Base-by-base conservation (phyloP, 2,888 invertebrate species). In the Habroteleia sp. region DNA sequence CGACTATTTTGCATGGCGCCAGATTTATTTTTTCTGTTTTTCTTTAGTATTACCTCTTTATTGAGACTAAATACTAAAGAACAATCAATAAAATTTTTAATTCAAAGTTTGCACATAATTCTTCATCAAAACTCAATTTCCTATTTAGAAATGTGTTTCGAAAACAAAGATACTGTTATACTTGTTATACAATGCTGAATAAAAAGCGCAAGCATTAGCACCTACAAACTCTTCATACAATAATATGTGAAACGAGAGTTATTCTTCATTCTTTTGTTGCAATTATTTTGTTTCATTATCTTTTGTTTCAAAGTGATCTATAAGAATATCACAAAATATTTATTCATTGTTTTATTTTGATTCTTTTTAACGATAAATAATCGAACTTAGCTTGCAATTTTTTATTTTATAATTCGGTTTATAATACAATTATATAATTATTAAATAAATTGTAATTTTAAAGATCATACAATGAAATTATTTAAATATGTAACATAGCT, bases 41-140 rank as follows among this genome's bases (percentile, higher is more conserved):
- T 25, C 8, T 48, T 62, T 16, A 50, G 20, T 7, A 16, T 13
- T 23, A 37, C n/a, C 10, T 39, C 48, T 62, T 48, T 25, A 58
- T 33, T 20, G n/a, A n/a, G 25, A 29, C 35, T 68, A 58, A 41
- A 16, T 50, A 17, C 8, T 8, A 25, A 29, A 10, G 13, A 58
- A 50, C 58, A 69, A 69, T 60, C 58, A 42, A 68, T 68, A 66
- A 46, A 68, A 58, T 48, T 35, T 20, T 31, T 35, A 48, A 69
- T 52, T 60, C 27, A 69, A 69, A 60, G 42, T 69, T 69, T 42
- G 8, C 69, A 16, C 20, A 56, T 58, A 68, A 58, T 39, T 69
- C 46, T 44, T 52, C 52, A 69, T 52, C 37, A 52, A 8, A 54
- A 60, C 52, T 46, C 46, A 46, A 62, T 62, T 62, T 63, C 54